A percentile compares a stretch with the other conserved stretches of the same genome.
Evolutionary conservation across 64 coral and sea anemone species (phyloP).

Genomic region (Astreopora myriophthalma): DNA sequence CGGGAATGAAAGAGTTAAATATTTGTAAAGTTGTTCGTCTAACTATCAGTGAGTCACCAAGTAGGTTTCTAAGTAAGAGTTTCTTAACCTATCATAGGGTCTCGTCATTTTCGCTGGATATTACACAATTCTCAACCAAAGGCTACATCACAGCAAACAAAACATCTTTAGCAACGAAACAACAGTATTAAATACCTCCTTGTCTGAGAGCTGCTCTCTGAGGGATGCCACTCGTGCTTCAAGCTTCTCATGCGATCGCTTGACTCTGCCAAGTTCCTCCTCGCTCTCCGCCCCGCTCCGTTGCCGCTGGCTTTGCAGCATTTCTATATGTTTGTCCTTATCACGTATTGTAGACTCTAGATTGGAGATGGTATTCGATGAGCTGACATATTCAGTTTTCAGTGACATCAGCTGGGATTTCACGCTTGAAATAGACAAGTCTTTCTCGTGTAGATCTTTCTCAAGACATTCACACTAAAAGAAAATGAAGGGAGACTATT

Average conservation of each 20-base stretch:
- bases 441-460: conserved; percentile 75
- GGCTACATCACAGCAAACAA: too few relatives aligned
- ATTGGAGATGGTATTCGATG: conserved; percentile 70
- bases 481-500: conserved; percentile 9
- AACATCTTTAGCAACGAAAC: not conserved
- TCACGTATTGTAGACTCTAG: conserved; percentile 83
- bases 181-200: conserved; percentile 29
- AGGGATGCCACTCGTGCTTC: conserved; percentile 70
- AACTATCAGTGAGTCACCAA: too few relatives aligned
- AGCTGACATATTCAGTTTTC: conserved; percentile 69
- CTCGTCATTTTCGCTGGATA: too few relatives aligned
- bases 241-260: conserved; percentile 78
- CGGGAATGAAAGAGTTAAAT: too few relatives aligned
- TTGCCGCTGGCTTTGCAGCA: conserved; percentile 76
- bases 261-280: conserved; percentile 67
- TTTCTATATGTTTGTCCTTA: conserved; percentile 86
- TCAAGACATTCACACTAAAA: conserved; percentile 82
- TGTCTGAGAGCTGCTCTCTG: conserved; percentile 65
- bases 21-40: too few relatives aligned
- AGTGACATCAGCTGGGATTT: conserved; percentile 67
- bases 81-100: too few relatives aligned
- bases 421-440: conserved; percentile 42
- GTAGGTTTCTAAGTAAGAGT: too few relatives aligned
- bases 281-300: conserved; percentile 67
- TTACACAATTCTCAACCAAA: too few relatives aligned